Conservation (phyloP, 2,888 invertebrate genomes). For the Athalia rosae region DNA sequence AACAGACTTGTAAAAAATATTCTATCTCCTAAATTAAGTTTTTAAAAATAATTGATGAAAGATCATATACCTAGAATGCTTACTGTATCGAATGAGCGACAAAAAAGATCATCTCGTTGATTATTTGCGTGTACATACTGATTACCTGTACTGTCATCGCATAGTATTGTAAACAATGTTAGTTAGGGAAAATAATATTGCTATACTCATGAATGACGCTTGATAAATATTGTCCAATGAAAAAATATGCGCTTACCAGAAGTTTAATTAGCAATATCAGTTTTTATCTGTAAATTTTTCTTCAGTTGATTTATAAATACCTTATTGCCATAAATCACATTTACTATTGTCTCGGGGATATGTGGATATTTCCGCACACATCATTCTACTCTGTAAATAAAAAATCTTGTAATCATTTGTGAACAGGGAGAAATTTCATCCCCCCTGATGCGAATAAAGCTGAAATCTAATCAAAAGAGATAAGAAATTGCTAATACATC, state of each 20-base stretch:
- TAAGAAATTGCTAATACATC: no score
- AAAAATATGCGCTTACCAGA: no score
- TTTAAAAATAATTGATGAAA: no score
- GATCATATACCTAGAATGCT: no score
- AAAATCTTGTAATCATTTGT: background rate
- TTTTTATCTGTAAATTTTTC: background rate
- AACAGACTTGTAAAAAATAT: background rate
- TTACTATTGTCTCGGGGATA: background rate
- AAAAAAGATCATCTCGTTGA: background rate
- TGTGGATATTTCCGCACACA: background rate
- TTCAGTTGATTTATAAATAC: slow-evolving; percentile 22
- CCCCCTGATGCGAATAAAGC: no score
- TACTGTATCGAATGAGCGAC: no score
- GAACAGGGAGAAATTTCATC: no score
- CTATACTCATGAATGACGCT: background rate
- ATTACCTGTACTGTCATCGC: background rate
- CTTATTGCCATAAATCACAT: slow-evolving; percentile 35
- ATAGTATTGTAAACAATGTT: no score
- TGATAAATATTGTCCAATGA: no score
- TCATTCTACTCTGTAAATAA: background rate
- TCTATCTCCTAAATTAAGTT: background rate
- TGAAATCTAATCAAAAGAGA: no score
- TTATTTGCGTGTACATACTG: background rate
- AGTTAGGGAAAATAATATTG: background rate
- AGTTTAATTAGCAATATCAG: slow-evolving; percentile 2